phyloP scores from a whole-genome alignment of 2,888 invertebrate species.

The Agrotis exclamationis region DNA sequence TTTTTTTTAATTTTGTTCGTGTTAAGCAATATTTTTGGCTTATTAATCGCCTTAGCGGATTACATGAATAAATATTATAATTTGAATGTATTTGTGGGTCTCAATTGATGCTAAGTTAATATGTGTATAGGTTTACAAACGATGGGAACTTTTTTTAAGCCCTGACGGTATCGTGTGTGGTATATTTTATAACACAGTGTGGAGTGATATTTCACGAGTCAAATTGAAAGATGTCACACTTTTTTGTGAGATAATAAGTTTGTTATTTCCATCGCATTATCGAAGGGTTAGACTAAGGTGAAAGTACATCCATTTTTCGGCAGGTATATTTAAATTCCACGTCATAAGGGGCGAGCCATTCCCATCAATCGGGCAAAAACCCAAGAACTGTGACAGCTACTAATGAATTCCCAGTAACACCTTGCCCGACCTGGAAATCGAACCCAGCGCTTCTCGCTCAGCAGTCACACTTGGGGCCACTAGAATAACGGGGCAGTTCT shows the following conservation, averaged over 20 bases:
- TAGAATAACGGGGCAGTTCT: no score
- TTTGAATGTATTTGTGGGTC: constrained; percentile 58
- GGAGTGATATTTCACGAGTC: neutral
- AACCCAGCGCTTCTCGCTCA: no score
- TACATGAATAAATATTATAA: constrained; percentile 66
- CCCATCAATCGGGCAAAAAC: no score
- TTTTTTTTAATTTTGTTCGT: constrained; percentile 69
- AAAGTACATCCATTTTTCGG: no score
- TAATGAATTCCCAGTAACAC: no score
- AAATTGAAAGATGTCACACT: neutral
- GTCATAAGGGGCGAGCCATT: no score
- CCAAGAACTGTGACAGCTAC: no score
- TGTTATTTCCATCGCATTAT: neutral
- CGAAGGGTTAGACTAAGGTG: no score
- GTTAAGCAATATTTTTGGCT: constrained; percentile 67
- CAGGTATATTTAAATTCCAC: no score
- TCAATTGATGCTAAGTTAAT: constrained; percentile 47
- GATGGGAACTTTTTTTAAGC: constrained; percentile 38
- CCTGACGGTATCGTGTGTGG: constrained; percentile 46
- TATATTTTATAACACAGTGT: constrained; percentile 15
- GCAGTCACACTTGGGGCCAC: no score
- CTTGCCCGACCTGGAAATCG: no score
- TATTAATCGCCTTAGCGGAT: constrained; percentile 63
- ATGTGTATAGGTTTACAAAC: constrained; percentile 42
- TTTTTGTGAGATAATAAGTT: no score